Base-by-base conservation (phyloP, 1,140 invertebrate species). In the Ephestia elutella region DNA sequence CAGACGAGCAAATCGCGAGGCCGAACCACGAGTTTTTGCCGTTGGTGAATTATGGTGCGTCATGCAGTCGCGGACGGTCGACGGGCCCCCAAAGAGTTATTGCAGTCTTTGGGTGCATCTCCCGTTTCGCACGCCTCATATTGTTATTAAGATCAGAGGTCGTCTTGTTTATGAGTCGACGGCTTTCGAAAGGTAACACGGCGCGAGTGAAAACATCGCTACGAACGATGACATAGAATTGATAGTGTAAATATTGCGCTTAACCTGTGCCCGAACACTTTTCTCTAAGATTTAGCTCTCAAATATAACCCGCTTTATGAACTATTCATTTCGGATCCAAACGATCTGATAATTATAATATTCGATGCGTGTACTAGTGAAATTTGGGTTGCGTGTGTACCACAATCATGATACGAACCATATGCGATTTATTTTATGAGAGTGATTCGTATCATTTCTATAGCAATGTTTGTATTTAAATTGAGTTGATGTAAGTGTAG, bases 111-210 rank as follows among this genome's bases (percentile, higher is more conserved):
- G 25, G 70, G 70, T 75, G 72, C 75, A 83, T 87, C 84, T 82
- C 72, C 75, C 66, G 74, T 84, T 84, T 87, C 82, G 80, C 82
- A 75, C 74, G 73, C 70, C 65, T 85, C 71, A 78, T 81, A 84
- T 86, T 86, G 84, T 87, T 87, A 82, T 83, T 78, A 82, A 86
- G 82, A 82, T 87, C 84, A 86, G 69, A 86, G 84, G 80, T 87
- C 77, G 78, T 64, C 78, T 85, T 82, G 82, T 87, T 86, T 84
- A 86, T 82, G 78, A 84, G 65, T 77, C 78, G 64, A 80, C 75
- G 75, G 75, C 80, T 83, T 85, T 85, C 75, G 79, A 87, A 86
- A 86, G 82, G 82, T 87, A 87, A 87, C 81, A 82, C 77, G 74
- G 66, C 64, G 62, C 76, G 76, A 80, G 82, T 78, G 80, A 83